These are phyloP conservation scores for Heptranchias perlo DNA, from an alignment of 2,113 vertebrate genomes.

Conservation along the genomic window DNA sequence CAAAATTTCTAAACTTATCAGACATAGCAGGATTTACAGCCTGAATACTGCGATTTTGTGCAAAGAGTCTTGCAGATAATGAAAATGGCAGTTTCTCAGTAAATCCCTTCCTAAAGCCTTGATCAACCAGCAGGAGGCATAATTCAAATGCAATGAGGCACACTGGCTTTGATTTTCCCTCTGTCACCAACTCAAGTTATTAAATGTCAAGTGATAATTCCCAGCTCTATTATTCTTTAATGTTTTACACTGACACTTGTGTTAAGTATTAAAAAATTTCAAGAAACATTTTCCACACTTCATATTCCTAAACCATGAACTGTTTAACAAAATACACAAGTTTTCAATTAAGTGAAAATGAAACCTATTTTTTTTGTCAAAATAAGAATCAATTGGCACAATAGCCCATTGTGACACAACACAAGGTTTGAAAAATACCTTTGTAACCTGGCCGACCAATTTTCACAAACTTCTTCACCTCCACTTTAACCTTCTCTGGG, in stretches of 20 bases:
- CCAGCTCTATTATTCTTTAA: not conserved
- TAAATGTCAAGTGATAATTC: not conserved
- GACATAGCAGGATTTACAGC: not conserved
- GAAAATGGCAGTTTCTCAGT: not conserved
- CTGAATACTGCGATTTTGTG: not conserved
- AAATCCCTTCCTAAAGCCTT: not conserved
- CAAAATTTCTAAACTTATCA: not conserved
- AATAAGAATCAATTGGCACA: not conserved
- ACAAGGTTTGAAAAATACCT: conserved; percentile 56
- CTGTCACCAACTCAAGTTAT: not conserved
- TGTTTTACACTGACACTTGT: not conserved
- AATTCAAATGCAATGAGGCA: not conserved
- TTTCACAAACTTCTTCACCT: conserved; percentile 97
- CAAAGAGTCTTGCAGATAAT: not conserved
- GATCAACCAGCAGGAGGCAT: not conserved
- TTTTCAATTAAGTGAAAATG: not conserved
- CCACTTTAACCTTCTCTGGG: conserved; percentile 94
- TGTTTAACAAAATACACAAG: not conserved
- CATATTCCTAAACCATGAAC: not conserved
- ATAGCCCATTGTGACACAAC: not conserved
- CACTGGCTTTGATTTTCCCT: not conserved
- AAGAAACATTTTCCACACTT: not conserved
- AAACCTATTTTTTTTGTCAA: not conserved
- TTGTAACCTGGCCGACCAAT: conserved; percentile 96
- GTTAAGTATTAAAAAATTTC: not conserved